Base-by-base conservation (phyloP, 37 sponge, comb jelly and placozoan species). In the Halichondria panicea region DNA sequence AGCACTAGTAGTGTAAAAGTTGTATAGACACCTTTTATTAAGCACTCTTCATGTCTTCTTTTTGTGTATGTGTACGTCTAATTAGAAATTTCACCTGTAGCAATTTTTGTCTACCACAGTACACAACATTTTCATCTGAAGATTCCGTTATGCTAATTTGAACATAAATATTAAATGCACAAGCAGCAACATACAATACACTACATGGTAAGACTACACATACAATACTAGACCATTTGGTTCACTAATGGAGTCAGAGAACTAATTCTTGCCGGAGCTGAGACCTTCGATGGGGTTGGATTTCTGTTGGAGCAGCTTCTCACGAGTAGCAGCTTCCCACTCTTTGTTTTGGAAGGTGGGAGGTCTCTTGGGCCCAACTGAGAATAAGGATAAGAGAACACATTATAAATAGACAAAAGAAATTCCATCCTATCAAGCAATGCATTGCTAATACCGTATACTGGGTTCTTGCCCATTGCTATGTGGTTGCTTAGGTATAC, bases 201-300 rank as follows among this genome's bases (percentile, higher is more conserved):
- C 56, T 27, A 55, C 56, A 55, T 9, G 9, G 4, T 55, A 55
- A 3, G 25, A 55, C 56, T 55, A 27, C 25, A 27, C 3, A 48
- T n/a, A n/a, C n/a, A n/a, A n/a, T n/a, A n/a, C n/a, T n/a, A n/a
- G n/a, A n/a, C n/a, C n/a, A n/a, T n/a, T n/a, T n/a, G n/a, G n/a
- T n/a, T n/a, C n/a, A n/a, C n/a, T 50, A 50, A 50, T 18, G 53
- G 53, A 19, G 53, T 19, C 12, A 12, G 12, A 12, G 15, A 50
- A 50, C 18, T 19, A 18, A 19, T 18, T 18, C 18, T 19, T 12
- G 15, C 70, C 56, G 30, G 83, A 88, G 42, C 83, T 78, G 37
- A 93, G 66, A 54, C 94, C 94, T 68, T 67, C 52, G 30, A 93
- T 93, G 43, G 94, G 94, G 35, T 93, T 93, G 55, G 92, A 74